Base-by-base conservation (phyloP, 2,888 invertebrate genomes). In the Tetrapedia diversipes region DNA sequence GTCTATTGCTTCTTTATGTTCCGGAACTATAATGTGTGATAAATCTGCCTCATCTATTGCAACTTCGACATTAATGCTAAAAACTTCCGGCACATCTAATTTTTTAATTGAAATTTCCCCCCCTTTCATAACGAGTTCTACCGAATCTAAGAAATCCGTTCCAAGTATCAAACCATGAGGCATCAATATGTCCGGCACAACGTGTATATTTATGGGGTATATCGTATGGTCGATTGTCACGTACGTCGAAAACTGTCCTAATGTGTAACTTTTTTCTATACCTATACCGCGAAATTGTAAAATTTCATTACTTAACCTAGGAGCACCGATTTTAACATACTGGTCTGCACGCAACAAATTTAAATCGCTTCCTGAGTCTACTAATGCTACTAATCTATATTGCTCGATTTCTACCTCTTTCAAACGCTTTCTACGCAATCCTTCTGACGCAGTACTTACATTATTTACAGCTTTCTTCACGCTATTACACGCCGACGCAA, bases 201-300 rank as follows among this genome's bases (percentile, higher is more conserved):
- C 16, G 14, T 76, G 71, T 16, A 83, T 34, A 11, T n/a, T 22
- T 3, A 78, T 63, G 3, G 41, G 11, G 41, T 73, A 83, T 1
- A n/a, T 24, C 7, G 70, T 57, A 0, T 47, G 24, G 14, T 83
- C 80, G 1, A 80, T 68, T 0, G 34, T 53, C 1, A 83, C 32
- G 0, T 34, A 61, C 1, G 67, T 41, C 0, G 8, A 6, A 3
- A 54, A 61, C 24, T 60, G 19, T 65, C 67, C 74, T n/a, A 69
- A 22, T 2, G 83, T 83, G 34, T 43, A 22, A 16, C 77, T 74
- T 22, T 53, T 37, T 8, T 41, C 34, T 1, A 45, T 63, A 0
- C 81, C 82, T 14, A 77, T 29, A 4, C 82, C 80, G 22, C 56
- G 72, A 54, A 83, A 85, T 16, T 57, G 43, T 3, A 70, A 66